Conservation (phyloP, 2,888 invertebrate species). For the Tipula unca region DNA sequence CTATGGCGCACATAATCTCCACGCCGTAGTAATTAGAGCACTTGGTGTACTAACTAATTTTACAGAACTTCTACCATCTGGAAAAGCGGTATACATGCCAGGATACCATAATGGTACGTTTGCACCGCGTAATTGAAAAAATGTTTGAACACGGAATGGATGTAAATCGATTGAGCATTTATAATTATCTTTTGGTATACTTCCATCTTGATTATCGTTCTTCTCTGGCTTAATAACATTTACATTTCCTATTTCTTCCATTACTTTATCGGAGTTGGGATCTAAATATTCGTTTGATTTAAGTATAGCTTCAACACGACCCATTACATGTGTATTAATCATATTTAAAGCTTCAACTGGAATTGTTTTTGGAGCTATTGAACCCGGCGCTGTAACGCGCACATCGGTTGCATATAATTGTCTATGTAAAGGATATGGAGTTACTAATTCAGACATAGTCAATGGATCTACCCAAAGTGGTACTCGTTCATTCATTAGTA, state of each 20-base stretch:
- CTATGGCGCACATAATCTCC: not conserved
- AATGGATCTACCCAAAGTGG: not conserved
- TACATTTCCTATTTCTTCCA: not conserved
- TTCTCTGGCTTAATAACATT: not conserved
- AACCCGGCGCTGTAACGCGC: not conserved
- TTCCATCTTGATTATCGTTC: not conserved
- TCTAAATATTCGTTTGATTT: not conserved
- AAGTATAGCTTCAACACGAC: not conserved
- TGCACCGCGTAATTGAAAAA: constrained; percentile 16
- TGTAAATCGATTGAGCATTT: not conserved
- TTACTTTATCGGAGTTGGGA: not conserved
- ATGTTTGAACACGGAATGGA: constrained; percentile 4
- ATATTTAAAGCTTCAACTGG: not conserved
- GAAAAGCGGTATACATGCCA: not conserved
- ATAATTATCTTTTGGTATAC: not conserved
- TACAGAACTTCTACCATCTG: not conserved
- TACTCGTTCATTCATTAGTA: not conserved
- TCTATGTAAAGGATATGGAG: not conserved
- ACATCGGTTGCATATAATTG: not conserved
- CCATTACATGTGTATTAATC: not conserved
- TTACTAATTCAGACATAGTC: not conserved
- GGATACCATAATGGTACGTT: constrained; percentile 15
- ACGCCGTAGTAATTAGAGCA: not conserved
- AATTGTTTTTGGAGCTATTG: not conserved
- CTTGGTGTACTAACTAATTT: not conserved